phyloP scores from a whole-genome alignment of 2,888 invertebrate genomes.

The Pheosia gnoma region DNA sequence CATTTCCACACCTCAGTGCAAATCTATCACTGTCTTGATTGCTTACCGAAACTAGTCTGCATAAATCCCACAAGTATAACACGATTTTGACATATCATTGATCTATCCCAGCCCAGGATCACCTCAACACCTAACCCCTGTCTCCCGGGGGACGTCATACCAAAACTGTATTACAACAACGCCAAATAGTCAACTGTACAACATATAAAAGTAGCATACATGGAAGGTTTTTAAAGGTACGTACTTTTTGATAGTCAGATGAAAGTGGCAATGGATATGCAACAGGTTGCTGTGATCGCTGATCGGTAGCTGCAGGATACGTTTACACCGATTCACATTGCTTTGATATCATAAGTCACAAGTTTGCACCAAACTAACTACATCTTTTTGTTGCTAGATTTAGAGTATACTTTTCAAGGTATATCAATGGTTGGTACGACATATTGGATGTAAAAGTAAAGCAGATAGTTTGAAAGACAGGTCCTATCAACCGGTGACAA shows the following conservation, averaged over 20 bases:
- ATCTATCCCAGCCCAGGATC: slow-evolving; percentile 72
- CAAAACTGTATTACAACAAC: slow-evolving; percentile 52
- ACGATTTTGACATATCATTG: slow-evolving; percentile 81
- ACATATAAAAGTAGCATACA: slow-evolving; percentile 12
- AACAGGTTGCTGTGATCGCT: slow-evolving; percentile 12
- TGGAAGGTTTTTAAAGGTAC: slow-evolving; percentile 16
- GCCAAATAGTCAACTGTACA: slow-evolving; percentile 13
- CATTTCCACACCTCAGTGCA: slow-evolving; percentile 48
- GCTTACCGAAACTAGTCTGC: slow-evolving; percentile 62
- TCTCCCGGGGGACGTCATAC: slow-evolving; percentile 58
- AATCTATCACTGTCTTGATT: slow-evolving; percentile 77
- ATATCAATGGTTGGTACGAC: background rate
- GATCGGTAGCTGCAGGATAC: slow-evolving; percentile 31
- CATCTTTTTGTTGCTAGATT: rapidly evolving
- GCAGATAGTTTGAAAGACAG: slow-evolving; percentile 81
- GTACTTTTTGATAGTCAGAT: background rate
- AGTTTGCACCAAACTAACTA: slow-evolving; percentile 5
- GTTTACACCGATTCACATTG: slow-evolving; percentile 23
- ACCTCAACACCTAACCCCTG: slow-evolving; percentile 72
- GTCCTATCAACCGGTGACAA: slow-evolving; percentile 80
- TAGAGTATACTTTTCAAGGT: slow-evolving; percentile 22
- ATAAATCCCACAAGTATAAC: slow-evolving; percentile 78
- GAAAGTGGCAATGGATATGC: slow-evolving; percentile 34
- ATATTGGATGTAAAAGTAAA: slow-evolving; percentile 22
- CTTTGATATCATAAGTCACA: slow-evolving; percentile 31